Evolutionary conservation across 1,140 invertebrate species (phyloP), one percentile per base, ranked within the genome.

Genomic region (Amyelois transitella): DNA sequence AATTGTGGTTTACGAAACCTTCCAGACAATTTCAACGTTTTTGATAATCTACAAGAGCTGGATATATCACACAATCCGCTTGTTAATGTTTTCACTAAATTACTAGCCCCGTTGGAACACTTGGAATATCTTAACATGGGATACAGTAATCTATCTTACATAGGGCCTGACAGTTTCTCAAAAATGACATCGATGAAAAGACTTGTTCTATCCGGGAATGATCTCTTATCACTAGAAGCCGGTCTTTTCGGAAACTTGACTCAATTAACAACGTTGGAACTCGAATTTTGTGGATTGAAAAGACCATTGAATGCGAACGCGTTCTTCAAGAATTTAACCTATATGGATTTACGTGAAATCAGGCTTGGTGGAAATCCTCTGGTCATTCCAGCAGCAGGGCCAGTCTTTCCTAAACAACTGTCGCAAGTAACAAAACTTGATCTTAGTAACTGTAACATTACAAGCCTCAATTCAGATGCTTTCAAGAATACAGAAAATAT

Each of bases 121-220:
- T 77, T 94, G 8, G 91, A 93, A 78, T 92, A 92, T 69, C 78
- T 94, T 7, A 93, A 94, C 67, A 94, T 94, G 92, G 92, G 93
- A 6, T 93, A 93, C 64, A 93, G 93, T 77, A 91, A 92, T 71
- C 80, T 94, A 7, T 92, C 91, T 1, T 88, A 92, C 57, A 90
- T 94, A 22, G 91, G 91, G 6, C 92, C 91, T 18, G 89, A 91
- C 4, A 92, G 92, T 1, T 94, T 94, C 72, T 90, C 91, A 0
- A 91, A 92, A 71, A 94, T 94, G 92, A 92, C 91, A 0, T 91
- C 91, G 0, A 88, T 94, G 68, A 92, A 91, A 64, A 89, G 89
- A 32, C 80, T 94, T 18, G 90, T 94, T 43, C 78, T 94, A 6
- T 94, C 93, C 1, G 93, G 92, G 7, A 94, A 94, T 60, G 90